Percentiles rank a stretch among this genome's conserved stretches.
These are phyloP conservation scores for Homarus americanus DNA, from an alignment of 1,140 invertebrate species.

Conservation along the genomic window DNA sequence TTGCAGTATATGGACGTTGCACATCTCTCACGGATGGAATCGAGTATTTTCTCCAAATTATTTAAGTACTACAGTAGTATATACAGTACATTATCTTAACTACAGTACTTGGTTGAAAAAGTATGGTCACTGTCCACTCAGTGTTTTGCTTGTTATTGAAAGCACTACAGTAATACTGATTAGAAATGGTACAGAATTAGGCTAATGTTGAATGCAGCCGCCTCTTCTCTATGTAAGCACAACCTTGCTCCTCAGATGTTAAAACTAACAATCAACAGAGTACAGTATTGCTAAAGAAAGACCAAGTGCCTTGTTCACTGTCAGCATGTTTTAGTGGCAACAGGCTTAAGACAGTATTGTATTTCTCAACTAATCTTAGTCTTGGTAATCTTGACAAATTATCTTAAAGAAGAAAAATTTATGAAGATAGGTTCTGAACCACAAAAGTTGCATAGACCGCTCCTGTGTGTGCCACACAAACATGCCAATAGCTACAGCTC, in stretches of 20 bases:
- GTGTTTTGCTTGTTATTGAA: neutral
- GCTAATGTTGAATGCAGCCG: conserved; percentile 25
- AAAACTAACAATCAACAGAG: conserved; percentile 13
- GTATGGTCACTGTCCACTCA: neutral
- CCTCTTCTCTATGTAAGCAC: conserved; percentile 13
- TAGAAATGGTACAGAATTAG: neutral
- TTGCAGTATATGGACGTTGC: neutral
- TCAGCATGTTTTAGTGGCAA: conserved; percentile 49
- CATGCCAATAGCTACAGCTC: conserved; percentile 39
- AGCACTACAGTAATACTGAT: neutral
- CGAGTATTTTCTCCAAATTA: no score
- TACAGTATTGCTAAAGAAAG: conserved; percentile 26
- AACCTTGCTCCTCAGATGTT: conserved; percentile 15
- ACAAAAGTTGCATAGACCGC: neutral
- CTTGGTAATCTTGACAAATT: neutral
- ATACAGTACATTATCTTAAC: neutral
- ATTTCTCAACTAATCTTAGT: neutral
- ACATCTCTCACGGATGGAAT: no score
- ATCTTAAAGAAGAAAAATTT: neutral
- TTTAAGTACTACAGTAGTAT: neutral
- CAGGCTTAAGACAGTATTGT: neutral
- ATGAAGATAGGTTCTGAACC: neutral
- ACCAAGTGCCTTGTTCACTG: conserved; percentile 58
- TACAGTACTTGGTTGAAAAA: neutral
- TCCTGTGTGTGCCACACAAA: conserved; percentile 41